phyloP scores from a whole-genome alignment of 2,888 invertebrate species.

The Aspidiotus destructor region DNA sequence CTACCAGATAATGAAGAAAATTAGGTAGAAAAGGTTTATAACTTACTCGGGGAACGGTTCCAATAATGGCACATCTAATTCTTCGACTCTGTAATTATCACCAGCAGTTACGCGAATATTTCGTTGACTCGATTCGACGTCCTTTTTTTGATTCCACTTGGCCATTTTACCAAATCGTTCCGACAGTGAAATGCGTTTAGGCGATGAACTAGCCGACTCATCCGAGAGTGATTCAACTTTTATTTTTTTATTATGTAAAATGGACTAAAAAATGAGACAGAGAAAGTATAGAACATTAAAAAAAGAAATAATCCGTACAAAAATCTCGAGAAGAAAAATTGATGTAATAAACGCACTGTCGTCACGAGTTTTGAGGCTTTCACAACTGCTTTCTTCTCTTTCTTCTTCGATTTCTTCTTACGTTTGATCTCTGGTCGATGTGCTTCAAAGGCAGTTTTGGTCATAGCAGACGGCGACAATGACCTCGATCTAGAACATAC shows the following conservation, averaged over 20 bases:
- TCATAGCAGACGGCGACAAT: constrained; percentile 49
- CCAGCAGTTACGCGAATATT: constrained; percentile 68
- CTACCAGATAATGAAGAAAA: too few species aligned
- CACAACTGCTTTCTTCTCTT: constrained; percentile 29
- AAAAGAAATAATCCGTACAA: not conserved
- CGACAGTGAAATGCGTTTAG: constrained; percentile 62
- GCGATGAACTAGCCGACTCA: constrained; percentile 36
- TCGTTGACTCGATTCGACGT: constrained; percentile 74
- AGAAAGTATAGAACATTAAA: not conserved
- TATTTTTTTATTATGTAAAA: constrained; percentile 35
- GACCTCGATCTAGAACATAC: constrained; percentile 47
- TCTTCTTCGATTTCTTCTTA: constrained; percentile 34
- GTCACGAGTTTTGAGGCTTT: constrained; percentile 27
- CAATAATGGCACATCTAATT: constrained; percentile 25
- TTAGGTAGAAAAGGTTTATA: not conserved
- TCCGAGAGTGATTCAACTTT: constrained; percentile 39
- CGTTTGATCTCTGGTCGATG: constrained; percentile 31
- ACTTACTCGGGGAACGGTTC: constrained; percentile 28
- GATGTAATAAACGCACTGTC: not conserved
- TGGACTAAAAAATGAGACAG: constrained; percentile 24
- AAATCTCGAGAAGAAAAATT: not conserved
- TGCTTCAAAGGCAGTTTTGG: constrained; percentile 31
- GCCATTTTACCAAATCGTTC: constrained; percentile 85
- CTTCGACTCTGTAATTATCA: constrained; percentile 42
- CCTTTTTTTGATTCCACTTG: constrained; percentile 76